Percentiles rank a stretch among this genome's conserved stretches.
These are phyloP conservation scores for Zosterops borbonicus DNA, from an alignment of 2,113 vertebrate genomes.

Conservation along the genomic window DNA sequence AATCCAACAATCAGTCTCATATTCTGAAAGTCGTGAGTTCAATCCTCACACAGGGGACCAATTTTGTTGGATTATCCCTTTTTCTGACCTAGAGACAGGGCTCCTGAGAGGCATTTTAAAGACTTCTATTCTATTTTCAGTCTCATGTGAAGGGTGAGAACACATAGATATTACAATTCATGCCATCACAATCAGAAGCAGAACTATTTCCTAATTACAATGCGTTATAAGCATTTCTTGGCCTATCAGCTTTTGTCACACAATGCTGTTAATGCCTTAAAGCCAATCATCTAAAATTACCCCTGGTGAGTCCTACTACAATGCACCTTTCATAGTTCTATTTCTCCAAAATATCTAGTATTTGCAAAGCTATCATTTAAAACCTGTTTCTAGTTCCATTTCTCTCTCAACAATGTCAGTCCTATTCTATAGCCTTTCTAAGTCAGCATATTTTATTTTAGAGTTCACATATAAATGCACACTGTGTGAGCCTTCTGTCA, in stretches of 20 bases:
- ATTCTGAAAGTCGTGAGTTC: background rate
- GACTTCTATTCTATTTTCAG: background rate
- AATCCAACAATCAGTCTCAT: background rate
- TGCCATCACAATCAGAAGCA: background rate
- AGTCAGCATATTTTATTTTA: background rate
- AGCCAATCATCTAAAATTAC: background rate
- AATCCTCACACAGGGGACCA: background rate
- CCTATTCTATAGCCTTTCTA: background rate
- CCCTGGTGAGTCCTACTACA: background rate
- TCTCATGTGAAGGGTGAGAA: background rate
- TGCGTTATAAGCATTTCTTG: background rate
- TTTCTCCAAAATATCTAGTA: background rate
- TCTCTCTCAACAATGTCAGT: background rate
- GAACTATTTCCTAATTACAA: background rate
- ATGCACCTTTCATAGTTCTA: background rate
- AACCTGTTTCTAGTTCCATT: background rate
- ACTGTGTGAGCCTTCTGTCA: background rate
- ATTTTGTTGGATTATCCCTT: background rate
- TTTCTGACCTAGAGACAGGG: background rate
- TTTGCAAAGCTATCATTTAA: background rate
- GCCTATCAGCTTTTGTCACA: background rate
- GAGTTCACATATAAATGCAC: background rate
- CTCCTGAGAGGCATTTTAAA: background rate
- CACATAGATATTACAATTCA: background rate
- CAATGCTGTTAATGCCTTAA: background rate